Base-by-base conservation (phyloP, 2,797 vertebrate species). In the Notolepis coatsorum region DNA sequence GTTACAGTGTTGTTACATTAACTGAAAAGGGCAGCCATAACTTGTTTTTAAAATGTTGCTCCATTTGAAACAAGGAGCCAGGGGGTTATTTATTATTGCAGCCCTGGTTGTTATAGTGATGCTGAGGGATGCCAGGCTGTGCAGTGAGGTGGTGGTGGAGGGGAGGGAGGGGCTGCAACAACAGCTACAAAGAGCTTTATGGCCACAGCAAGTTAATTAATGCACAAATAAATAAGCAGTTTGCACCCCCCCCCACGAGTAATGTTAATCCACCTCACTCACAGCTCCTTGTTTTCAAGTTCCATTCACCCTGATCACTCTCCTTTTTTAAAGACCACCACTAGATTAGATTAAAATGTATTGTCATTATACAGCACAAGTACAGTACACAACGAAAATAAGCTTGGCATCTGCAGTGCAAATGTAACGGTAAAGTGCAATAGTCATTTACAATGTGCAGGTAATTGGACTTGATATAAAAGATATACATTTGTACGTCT, bases 31-130 rank as follows among this genome's bases (percentile, higher is more conserved):
- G n/a, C n/a, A n/a, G n/a, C n/a, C n/a, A n/a, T n/a, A n/a, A n/a
- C n/a, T n/a, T n/a, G n/a, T n/a, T n/a, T n/a, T n/a, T n/a, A n/a
- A n/a, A n/a, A n/a, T 3, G 6, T 8, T 31, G 9, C 58, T 61
- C 53, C n/a, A 24, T 37, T 18, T 10, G 52, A 46, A 15, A 17
- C n/a, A 37, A 21, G 5, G 55, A 13, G 10, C 23, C 73, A 50
- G 85, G 77, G 82, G 79, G 76, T 77, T 76, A 71, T 82, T 88
- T 80, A 18, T 87, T 77, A 78, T 89, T 92, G 72, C 78, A 86
- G 70, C 71, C 56, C 21, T 78, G 85, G 93, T 92, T 92, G 90
- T 89, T 92, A 92, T 93, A 89, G 92, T 89, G 90, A 94, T 88
- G 82, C n/a, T 76, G 84, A 75, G 85, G 83, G 88, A 85, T 86